These are phyloP conservation scores for Cheilosia impressa DNA, from an alignment of 2,888 invertebrate genomes.

Conservation along the genomic window DNA sequence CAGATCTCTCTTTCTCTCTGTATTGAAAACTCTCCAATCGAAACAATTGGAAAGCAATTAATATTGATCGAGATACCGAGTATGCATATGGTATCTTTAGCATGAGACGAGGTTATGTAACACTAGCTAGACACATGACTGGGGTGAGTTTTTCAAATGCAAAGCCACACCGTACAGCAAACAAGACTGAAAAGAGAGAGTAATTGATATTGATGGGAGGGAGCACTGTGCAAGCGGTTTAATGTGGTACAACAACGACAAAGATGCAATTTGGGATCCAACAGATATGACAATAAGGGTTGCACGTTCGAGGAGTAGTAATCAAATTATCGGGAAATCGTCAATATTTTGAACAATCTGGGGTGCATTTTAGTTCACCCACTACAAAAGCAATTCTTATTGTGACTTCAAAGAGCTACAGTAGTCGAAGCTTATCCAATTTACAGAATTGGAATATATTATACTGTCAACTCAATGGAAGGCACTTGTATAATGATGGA, in stretches of 20 bases:
- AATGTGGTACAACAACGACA: neutral
- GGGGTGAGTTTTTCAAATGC: constrained; percentile 20
- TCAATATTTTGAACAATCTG: too few species aligned
- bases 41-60: constrained; percentile 71
- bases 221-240: neutral
- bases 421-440: too few species aligned
- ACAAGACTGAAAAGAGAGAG: constrained; percentile 22
- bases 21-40: constrained; percentile 57
- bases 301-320: neutral
- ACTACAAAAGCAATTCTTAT: too few species aligned
- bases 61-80: constrained; percentile 67
- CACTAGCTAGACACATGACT: constrained; percentile 25
- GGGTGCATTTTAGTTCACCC: too few species aligned
- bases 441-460: too few species aligned
- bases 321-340: too few species aligned
- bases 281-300: neutral
- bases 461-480: too few species aligned
- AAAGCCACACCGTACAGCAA: neutral
- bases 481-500: too few species aligned
- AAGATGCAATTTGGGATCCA: neutral
- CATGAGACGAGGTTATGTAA: constrained; percentile 45
- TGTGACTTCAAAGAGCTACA: too few species aligned
- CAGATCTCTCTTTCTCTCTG: constrained; percentile 2
- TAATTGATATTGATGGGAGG: constrained; percentile 61
- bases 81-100: constrained; percentile 43